Evolutionary conservation across 2,888 invertebrate species (phyloP).

Genomic region (Thecophora atra): DNA sequence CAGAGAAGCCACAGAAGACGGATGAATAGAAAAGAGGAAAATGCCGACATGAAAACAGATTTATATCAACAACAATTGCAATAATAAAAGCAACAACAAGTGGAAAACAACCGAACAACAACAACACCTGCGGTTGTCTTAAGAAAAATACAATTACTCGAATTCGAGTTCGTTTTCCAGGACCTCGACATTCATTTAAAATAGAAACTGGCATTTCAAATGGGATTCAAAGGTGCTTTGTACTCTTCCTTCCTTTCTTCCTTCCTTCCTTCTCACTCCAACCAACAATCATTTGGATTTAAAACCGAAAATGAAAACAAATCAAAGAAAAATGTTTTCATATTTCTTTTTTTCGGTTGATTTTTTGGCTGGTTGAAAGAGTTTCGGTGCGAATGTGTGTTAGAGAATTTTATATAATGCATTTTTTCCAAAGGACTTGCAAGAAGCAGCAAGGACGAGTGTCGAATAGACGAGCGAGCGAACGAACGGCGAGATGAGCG

Average conservation of each 20-base stretch:
- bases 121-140: conserved; percentile 44
- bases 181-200: conserved; percentile 35
- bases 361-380: conserved; percentile 2
- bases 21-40: conserved; percentile 16
- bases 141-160: conserved; percentile 59
- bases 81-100: conserved; percentile 13
- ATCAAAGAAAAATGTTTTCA: conserved; percentile 24
- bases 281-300: conserved; percentile 5
- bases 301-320: conserved; percentile 28
- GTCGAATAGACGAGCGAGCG: not conserved
- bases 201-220: conserved; percentile 46
- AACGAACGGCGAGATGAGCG: not conserved
- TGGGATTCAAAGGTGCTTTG: conserved; percentile 41
- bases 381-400: conserved; percentile 19
- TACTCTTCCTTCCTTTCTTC: not conserved
- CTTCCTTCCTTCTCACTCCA: not conserved
- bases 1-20: conserved; percentile 34
- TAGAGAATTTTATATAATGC: conserved; percentile 45
- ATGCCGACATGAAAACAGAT: conserved; percentile 2
- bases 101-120: not conserved
- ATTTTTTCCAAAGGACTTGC: conserved; percentile 35
- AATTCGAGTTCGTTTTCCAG: conserved; percentile 40
- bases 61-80: conserved; percentile 7
- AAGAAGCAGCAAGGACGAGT: not conserved
- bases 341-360: too few relatives aligned